Conservation (phyloP, 2,113 vertebrate genomes). For the Ochotona curzoniae region DNA sequence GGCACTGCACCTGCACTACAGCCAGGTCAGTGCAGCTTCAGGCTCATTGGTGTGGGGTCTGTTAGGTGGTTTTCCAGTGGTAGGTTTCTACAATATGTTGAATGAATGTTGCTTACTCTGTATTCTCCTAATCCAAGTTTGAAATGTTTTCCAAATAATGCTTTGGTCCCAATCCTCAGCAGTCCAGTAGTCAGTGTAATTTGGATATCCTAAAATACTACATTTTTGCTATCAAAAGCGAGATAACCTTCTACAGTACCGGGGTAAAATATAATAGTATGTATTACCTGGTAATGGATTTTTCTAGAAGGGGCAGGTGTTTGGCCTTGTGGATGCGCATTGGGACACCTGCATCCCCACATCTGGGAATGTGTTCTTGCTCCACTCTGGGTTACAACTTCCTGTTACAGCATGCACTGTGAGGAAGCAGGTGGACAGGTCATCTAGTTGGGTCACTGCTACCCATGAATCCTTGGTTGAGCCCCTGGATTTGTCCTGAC, state of each 20-base stretch:
- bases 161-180: background rate
- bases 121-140: constrained; percentile 5
- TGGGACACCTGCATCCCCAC: too few relatives aligned
- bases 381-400: too few relatives aligned
- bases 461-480: too few relatives aligned
- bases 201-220: background rate
- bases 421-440: too few relatives aligned
- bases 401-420: too few relatives aligned
- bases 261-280: background rate
- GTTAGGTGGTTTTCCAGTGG: background rate
- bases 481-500: too few relatives aligned
- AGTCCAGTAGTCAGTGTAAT: background rate
- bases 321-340: too few relatives aligned
- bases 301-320: background rate
- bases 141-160: background rate
- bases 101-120: background rate
- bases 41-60: background rate
- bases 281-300: background rate
- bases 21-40: background rate
- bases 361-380: too few relatives aligned
- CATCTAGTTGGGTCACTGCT: too few relatives aligned
- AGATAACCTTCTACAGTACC: background rate
- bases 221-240: background rate
- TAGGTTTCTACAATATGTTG: background rate
- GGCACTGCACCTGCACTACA: background rate